Evolutionary conservation across 1,140 invertebrate genomes (phyloP), one percentile per base, ranked within the genome.

Genomic region (Mamestra configurata): DNA sequence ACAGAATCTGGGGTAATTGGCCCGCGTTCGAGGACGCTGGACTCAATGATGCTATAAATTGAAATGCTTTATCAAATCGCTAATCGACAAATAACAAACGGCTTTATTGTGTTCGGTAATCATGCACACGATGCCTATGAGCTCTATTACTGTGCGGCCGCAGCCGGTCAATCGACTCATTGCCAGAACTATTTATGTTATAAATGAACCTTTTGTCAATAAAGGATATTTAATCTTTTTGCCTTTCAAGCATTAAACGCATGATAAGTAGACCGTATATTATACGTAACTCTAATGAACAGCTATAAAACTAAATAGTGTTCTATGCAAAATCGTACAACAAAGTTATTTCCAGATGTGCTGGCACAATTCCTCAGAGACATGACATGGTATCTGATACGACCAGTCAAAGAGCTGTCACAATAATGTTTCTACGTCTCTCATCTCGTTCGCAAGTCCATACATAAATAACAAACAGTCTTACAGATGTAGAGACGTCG

Each of bases 31-130:
- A 85, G 75, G 78, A 77, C 77, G 75, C 43, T 84, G 83, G 84
- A 87, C 87, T 89, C 90, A 92, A 92, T 91, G 89, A 89, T 86
- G 84, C 91, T 84, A 84, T 92, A 92, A 93, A 93, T 93, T 92
- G 86, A 88, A 91, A 90, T 89, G 86, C 88, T 83, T 88, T 92
- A 92, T 91, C 91, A 86, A 90, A 87, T 87, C 84, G 88, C 89
- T 90, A 90, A 91, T 92, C 91, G 86, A 83, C 76, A 86, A 86
- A 89, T 87, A 91, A 88, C 87, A 86, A 89, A 90, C 80, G 79
- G 84, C 85, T 84, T 89, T 88, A 89, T 89, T 92, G 88, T 91
- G 76, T 78, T 79, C 81, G 40, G 71, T 80, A 83, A 84, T 78
- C 59, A 82, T 87, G 84, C 83, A 83, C 79, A 84, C 86, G 80